A percentile compares a stretch with the other conserved stretches of the same genome.
These are phyloP conservation scores for Melanerpes formicivorus DNA, from an alignment of 2,113 vertebrate genomes.

Conservation along the genomic window DNA sequence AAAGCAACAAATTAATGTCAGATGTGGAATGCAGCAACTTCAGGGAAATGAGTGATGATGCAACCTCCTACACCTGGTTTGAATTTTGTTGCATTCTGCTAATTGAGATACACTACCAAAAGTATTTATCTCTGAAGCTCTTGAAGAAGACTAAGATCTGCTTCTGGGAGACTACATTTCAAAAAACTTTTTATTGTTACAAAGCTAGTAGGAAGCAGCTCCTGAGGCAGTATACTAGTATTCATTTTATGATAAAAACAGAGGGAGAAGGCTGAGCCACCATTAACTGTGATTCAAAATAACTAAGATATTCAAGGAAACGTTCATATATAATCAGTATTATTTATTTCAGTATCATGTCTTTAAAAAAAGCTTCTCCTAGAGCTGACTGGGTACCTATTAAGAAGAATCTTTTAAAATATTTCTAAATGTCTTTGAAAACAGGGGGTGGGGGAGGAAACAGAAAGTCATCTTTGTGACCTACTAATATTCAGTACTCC, in stretches of 20 bases:
- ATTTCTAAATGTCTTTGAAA: not conserved
- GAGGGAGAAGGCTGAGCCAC: not conserved
- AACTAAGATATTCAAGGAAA: not conserved
- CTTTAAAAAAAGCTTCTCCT: not conserved
- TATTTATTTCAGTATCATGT: not conserved
- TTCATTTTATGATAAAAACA: not conserved
- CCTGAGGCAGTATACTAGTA: not conserved
- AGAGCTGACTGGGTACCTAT: not conserved
- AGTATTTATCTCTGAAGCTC: not conserved
- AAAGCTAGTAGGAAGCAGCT: not conserved
- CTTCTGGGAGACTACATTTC: not conserved
- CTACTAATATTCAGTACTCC: too few relatives aligned
- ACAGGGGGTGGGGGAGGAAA: not conserved
- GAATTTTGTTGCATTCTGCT: constrained; percentile 9
- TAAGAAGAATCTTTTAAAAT: not conserved
- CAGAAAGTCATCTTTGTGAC: not conserved
- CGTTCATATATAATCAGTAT: too few relatives aligned
- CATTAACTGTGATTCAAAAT: not conserved
- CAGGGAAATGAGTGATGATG: not conserved
- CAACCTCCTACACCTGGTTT: constrained; percentile 33
- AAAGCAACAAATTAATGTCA: constrained; percentile 28
- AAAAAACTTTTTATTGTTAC: not conserved
- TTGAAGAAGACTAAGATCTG: not conserved
- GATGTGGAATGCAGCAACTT: constrained; percentile 1
- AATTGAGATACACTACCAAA: not conserved